Percentiles rank a stretch among this genome's conserved stretches.
Conservation (phyloP, 2,113 vertebrate genomes). For the Dolichallabes microphthalmus region DNA sequence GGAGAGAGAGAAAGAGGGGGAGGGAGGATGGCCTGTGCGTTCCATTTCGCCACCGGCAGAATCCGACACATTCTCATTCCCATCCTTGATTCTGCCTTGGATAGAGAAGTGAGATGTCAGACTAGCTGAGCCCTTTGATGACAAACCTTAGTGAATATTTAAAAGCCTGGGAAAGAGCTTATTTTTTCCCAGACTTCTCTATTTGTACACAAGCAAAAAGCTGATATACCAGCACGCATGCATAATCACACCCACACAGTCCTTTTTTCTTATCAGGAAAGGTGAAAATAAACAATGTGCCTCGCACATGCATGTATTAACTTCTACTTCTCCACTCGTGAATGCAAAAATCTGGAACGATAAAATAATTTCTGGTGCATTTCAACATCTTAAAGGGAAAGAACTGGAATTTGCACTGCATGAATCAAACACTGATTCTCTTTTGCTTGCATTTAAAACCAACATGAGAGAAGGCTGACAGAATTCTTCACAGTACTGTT, state of each 20-base stretch:
- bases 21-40: background rate
- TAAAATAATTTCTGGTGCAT: constrained; percentile 7
- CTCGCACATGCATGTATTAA: constrained; percentile 12
- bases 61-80: constrained; percentile 31
- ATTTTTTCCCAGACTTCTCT: constrained; percentile 17
- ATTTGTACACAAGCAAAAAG: constrained; percentile 39
- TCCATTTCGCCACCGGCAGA: constrained; percentile 35
- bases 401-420: background rate
- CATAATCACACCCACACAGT: constrained; percentile 34
- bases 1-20: background rate
- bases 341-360: background rate
- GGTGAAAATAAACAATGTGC: constrained; percentile 25
- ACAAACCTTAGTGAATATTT: constrained; percentile 40
- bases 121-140: constrained; percentile 28
- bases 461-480: background rate
- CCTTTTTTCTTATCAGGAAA: constrained; percentile 16
- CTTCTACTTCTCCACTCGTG: background rate
- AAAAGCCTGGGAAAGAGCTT: background rate
- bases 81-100: constrained; percentile 22
- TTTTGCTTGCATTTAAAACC: background rate
- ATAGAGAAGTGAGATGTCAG: constrained; percentile 47
- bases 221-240: constrained; percentile 42
- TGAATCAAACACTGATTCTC: constrained; percentile 1
- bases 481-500: background rate
- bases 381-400: constrained; percentile 13